A percentile compares a stretch with the other conserved stretches of the same genome.
Conservation (phyloP, 2,113 vertebrate species). For the Cebidichthys violaceus region DNA sequence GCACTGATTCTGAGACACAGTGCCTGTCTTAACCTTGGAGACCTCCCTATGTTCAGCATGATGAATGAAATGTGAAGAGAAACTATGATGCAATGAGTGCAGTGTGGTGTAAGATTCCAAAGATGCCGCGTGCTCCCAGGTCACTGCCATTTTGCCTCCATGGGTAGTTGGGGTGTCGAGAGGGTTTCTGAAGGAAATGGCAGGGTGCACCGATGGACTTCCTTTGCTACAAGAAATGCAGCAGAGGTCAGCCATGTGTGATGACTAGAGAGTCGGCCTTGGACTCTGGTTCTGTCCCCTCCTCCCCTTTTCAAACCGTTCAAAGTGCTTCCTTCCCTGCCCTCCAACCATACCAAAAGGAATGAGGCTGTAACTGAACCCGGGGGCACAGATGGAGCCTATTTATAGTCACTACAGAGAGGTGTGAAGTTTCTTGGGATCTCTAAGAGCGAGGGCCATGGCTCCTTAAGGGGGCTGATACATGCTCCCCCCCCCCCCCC, state of each 20-base stretch:
- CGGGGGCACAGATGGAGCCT: conserved; percentile 84
- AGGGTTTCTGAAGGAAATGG: conserved; percentile 34
- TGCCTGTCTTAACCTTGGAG: conserved; percentile 18
- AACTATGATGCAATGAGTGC: conserved; percentile 48
- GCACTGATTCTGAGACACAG: conserved; percentile 25
- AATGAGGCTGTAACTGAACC: conserved; percentile 85
- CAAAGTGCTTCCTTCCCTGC: conserved; percentile 66
- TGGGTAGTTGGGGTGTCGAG: not conserved
- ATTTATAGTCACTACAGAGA: conserved; percentile 82
- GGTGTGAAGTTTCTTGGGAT: conserved; percentile 88
- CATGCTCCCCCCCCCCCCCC: conserved; percentile 40
- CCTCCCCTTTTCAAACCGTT: conserved; percentile 35
- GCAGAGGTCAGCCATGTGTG: conserved; percentile 53
- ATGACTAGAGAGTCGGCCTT: conserved; percentile 60
- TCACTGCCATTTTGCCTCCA: conserved; percentile 36
- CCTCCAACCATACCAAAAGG: conserved; percentile 75
- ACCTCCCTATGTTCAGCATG: conserved; percentile 23
- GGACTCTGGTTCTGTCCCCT: conserved; percentile 41
- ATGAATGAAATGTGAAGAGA: conserved; percentile 67
- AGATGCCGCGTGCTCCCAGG: conserved; percentile 38
- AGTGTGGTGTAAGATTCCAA: conserved; percentile 55
- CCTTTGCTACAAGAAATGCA: conserved; percentile 36
- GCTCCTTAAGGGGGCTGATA: conserved; percentile 82
- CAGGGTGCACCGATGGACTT: conserved; percentile 18
- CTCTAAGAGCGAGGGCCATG: conserved; percentile 74